Evolutionary conservation across 2,797 vertebrate species (phyloP).

Genomic region (Dermochelys coriacea): DNA sequence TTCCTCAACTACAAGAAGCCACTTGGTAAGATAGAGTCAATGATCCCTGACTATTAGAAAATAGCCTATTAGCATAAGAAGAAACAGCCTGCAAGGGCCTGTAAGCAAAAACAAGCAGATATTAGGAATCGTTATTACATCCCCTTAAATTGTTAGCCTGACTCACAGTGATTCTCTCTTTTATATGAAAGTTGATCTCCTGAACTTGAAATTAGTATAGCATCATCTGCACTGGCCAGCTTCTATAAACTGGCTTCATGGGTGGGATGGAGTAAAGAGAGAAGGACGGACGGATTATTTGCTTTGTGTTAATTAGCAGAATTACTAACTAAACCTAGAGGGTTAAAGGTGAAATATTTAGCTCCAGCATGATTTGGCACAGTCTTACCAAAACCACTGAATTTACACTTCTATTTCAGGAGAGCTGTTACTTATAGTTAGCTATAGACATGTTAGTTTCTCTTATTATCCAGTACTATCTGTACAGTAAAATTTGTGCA

Average conservation of each 20-base stretch:
- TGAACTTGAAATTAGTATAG: not conserved
- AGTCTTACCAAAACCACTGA: not conserved
- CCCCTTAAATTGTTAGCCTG: not conserved
- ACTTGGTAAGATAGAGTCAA: not conserved
- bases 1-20: not conserved
- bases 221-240: not conserved
- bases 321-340: not conserved
- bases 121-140: not conserved
- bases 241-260: not conserved
- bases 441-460: not conserved
- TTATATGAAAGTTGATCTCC: not conserved
- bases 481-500: slow-evolving; percentile 54
- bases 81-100: not conserved
- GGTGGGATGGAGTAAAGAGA: slow-evolving; percentile 14
- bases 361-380: not conserved
- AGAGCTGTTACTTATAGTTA: not conserved
- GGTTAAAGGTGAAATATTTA: not conserved
- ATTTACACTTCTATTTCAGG: not conserved
- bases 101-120: not conserved
- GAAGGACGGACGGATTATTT: slow-evolving; percentile 19
- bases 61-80: not conserved
- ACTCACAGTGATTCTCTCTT: not conserved
- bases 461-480: not conserved
- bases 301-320: not conserved
- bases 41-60: not conserved